Base-by-base conservation (phyloP, 2,797 vertebrate species). In the Sebastes matsubarae region DNA sequence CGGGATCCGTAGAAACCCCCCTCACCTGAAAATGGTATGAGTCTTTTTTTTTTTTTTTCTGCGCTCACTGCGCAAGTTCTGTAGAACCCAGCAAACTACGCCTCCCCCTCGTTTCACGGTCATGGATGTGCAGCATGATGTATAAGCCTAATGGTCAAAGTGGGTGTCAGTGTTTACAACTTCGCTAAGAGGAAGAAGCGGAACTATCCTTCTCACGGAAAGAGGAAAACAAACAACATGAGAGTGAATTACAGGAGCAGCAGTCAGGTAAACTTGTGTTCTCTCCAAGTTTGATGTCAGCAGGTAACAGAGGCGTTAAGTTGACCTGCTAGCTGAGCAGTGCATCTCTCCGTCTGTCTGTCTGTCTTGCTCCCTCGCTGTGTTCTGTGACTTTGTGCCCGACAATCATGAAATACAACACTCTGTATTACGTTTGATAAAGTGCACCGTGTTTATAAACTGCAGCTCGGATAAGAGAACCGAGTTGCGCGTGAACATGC, bases 291-390 rank as follows among this genome's bases (percentile, higher is more conserved):
- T 12, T 54, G n/a, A 12, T 12, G 52, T 25, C 54, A 25, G 22
- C 54, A 25, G 22, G 0, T 27, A 57, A 25, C 22, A 25, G 55
- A 0, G 0, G 24, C 13, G 0, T 27, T 13, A 57, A 57, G 24
- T 0, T 57, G 22, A 55, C 10, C 11, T 25, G 55, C 6, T 25
- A 14, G 22, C 7, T 6, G 16, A 18, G 14, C 42, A 0, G 1
- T 24, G 54, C 54, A 57, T 42, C 38, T 42, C 38, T 42, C 36
- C 0, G 4, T 36, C 38, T 42, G 38, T 34, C 34, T 34, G 0
- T 34, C 34, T 34, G 11, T 11, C 32, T 34, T 4, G 38, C 38
- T 42, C 2, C 4, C 36, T 38, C 42, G 7, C 42, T 46, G 42
- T 46, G 42, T 46, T 46, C 42, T 18, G 42, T 46, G 0, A 18